Evolutionary conservation across 1,140 invertebrate genomes (phyloP).

Genomic region (Neuroterus valhalla): DNA sequence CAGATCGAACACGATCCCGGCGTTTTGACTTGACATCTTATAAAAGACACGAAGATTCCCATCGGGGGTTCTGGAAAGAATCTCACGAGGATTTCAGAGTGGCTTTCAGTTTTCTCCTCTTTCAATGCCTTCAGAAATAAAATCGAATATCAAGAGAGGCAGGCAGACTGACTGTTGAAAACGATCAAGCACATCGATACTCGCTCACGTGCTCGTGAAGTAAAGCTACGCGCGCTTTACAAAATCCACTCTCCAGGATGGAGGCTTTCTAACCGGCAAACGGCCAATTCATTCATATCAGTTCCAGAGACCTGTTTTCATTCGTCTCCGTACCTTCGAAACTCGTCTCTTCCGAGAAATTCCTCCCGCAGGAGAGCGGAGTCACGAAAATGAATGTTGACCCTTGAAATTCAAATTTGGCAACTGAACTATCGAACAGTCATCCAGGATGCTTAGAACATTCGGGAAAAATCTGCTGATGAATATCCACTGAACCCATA

Average conservation of each 20-base stretch:
- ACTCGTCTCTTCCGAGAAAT: not conserved
- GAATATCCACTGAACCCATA: no score
- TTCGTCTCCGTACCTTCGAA: not conserved
- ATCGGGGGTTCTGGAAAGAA: conserved; percentile 4
- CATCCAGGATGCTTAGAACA: no score
- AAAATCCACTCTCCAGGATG: not conserved
- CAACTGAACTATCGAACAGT: no score
- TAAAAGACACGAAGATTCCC: conserved; percentile 9
- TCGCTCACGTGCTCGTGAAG: not conserved
- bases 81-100: conserved; percentile 22
- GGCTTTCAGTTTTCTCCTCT: not conserved
- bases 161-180: not conserved
- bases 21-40: conserved; percentile 21
- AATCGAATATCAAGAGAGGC: conserved; percentile 11
- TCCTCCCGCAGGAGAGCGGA: not conserved
- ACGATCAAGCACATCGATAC: conserved; percentile 16
- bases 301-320: not conserved
- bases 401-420: no score
- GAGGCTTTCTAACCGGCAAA: not conserved
- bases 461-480: no score
- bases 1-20: conserved; percentile 17
- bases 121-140: not conserved
- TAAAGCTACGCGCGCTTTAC: not conserved
- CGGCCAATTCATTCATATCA: conserved; percentile 1
- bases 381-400: no score